phyloP scores from a whole-genome alignment of 1,140 invertebrate species.

The Drosophila mauritiana region DNA sequence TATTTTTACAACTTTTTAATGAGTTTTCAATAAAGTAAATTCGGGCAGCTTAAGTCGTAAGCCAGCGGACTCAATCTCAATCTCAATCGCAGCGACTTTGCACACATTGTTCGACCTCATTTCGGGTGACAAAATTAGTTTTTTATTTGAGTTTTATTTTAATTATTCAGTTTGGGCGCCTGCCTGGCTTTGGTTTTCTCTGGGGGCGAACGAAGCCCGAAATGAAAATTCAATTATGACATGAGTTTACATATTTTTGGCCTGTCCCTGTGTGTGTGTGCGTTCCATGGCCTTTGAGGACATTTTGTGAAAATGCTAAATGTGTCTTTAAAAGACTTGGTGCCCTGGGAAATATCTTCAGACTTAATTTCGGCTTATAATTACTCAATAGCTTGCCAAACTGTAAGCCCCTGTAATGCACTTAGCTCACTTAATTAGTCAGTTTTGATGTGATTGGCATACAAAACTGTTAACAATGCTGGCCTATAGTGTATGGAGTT shows the following conservation, averaged over 20 bases:
- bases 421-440: not conserved
- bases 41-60: slow-evolving; percentile 43
- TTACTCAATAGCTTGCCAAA: not conserved
- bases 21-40: slow-evolving; percentile 64
- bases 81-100: not conserved
- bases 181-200: slow-evolving; percentile 9
- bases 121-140: slow-evolving; percentile 65
- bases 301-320: slow-evolving; percentile 43
- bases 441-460: not conserved
- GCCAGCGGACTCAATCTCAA: slow-evolving; percentile 16
- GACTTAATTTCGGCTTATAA: not conserved
- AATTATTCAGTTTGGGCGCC: slow-evolving; percentile 45
- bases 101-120: not conserved
- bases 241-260: slow-evolving; percentile 57
- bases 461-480: not conserved
- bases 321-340: slow-evolving; percentile 46
- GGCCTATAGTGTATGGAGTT: not conserved
- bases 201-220: slow-evolving; percentile 37
- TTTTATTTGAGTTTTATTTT: slow-evolving; percentile 57
- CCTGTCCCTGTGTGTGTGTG: slow-evolving; percentile 17
- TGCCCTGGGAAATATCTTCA: slow-evolving; percentile 11
- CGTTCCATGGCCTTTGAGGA: not conserved
- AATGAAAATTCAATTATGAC: slow-evolving; percentile 77
- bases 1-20: slow-evolving; percentile 69
- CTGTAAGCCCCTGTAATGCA: not conserved